Base-by-base conservation (phyloP, 2,888 invertebrate species). In the Agrotis puta region DNA sequence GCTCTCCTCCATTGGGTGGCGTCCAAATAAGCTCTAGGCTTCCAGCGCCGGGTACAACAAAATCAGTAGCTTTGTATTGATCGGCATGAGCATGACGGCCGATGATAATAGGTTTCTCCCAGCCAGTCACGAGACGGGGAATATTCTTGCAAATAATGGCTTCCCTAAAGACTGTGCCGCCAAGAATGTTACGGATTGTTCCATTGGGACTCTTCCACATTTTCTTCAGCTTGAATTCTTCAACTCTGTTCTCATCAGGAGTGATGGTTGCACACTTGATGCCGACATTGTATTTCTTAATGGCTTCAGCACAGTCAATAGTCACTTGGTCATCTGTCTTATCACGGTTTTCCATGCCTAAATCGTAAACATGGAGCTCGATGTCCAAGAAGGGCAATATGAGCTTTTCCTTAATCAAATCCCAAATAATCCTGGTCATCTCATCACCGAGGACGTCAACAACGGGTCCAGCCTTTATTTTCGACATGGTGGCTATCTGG, bases 191-290 rank as follows among this genome's bases (percentile, higher is more conserved):
- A 92, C 98, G 97, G 82, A 98, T 98, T 5, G 98, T 98, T 64
- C 98, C 98, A 89, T 98, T 98, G 0, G 98, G 98, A 63, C 98
- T 98, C 92, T 98, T 98, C 98, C 98, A 98, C 98, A 98, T 98
- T 92, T 98, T 97, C 90, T 98, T 98, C 83, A 98, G 92, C 2
- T 98, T 98, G 90, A 98, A 98, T 92, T 98, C 98, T 94, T 98
- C 98, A 0, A 99, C 99, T 91, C 99, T 97, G 50, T 98, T 98
- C 93, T 99, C 99, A 93, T 99, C 99, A 2, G 99, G 99, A 0
- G 99, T 99, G 82, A 99, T 99, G 3, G 99, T 98, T 33, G 99
- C 99, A 95, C 99, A 99, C 94, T 99, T 99, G 83, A 99, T 98
- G 54, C 99, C 99, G 64, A 99, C 99, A 94, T 99, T 99, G 96